Evolutionary conservation across 23 tunicate species (phyloP).

Genomic region (Ascidia mentula): DNA sequence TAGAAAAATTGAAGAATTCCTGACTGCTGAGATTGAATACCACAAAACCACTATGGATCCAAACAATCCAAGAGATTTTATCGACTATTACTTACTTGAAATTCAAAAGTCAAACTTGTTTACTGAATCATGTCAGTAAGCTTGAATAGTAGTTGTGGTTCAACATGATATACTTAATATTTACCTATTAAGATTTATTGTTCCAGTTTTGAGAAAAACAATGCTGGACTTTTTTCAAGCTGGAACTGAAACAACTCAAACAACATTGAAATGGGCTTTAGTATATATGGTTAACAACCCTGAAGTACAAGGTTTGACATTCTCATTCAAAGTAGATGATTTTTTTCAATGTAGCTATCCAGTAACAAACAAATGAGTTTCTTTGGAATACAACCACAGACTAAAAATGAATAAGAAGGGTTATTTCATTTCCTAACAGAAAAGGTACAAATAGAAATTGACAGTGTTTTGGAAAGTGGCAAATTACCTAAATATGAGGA

Average conservation of each 20-base stretch:
- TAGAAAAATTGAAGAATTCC: background rate
- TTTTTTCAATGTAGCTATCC: background rate
- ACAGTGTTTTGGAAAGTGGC: background rate
- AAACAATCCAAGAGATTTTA: conserved; percentile 23
- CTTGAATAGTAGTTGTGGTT: background rate
- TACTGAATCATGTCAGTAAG: background rate
- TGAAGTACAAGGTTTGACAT: conserved; percentile 15
- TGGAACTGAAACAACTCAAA: conserved; percentile 21
- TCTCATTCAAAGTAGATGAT: background rate
- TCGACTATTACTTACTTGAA: conserved; percentile 13
- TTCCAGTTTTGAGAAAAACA: background rate
- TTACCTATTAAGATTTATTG: background rate
- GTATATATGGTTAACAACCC: conserved; percentile 21
- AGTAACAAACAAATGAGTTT: no score
- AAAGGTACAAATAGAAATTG: conserved; percentile 32
- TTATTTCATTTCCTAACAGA: conserved; percentile 8
- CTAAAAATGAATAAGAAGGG: no score
- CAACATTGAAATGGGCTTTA: conserved; percentile 19
- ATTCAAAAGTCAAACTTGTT: background rate
- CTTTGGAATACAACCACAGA: no score
- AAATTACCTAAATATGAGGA: conserved; percentile 9
- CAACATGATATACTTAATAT: background rate
- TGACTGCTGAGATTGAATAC: background rate
- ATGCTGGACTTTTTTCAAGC: conserved; percentile 23
- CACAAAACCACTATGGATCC: conserved; percentile 2